Evolutionary conservation across 2,113 vertebrate genomes (phyloP), one percentile per base, ranked within the genome.

Genomic region (Drymodes brunneopygia): DNA sequence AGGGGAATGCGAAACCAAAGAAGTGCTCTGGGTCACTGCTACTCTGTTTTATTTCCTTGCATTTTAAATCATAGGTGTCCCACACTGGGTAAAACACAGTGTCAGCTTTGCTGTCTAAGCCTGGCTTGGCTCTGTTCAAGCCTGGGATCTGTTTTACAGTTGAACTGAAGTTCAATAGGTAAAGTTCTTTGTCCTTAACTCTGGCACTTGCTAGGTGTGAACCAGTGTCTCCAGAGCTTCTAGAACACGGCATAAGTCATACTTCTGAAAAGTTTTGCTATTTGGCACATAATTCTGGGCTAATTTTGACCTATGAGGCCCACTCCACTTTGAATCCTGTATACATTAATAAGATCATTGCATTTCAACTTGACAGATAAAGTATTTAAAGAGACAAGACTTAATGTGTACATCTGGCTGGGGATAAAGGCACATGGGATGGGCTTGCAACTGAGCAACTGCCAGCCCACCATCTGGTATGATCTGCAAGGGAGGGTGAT

Each of bases 381-480:
- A 88, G 80, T 88, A 93, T 81, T 67, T 88, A 81, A 83, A 74
- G 71, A 88, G 88, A 90, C 95, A 95, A 81, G 90, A 50, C 79
- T 90, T 92, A 90, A 93, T 93, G 75, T 67, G 93, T 96, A 81
- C 93, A 90, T 90, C 82, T 96, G 95, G 64, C 83, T 90, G 56
- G 35, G 58, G 83, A 56, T 91, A 95, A 96, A 94, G 84, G 77
- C 96, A 92, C 94, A 74, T 0, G 80, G 94, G 96, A 95, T 86
- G 64, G 78, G 56, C 53, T 96, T 81, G 88, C 94, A 92, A 88
- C 94, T 88, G 88, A 92, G 92, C 91, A 92, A 94, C 95, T 96
- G 95, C 95, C 95, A 96, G 88, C 67, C 60, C 81, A 91, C 95
- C 96, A 97, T 96, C 96, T 97, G 95, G 64, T 94, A 11, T 88